Conservation (phyloP, 1,140 invertebrate species). For the Drosophila subobscura region DNA sequence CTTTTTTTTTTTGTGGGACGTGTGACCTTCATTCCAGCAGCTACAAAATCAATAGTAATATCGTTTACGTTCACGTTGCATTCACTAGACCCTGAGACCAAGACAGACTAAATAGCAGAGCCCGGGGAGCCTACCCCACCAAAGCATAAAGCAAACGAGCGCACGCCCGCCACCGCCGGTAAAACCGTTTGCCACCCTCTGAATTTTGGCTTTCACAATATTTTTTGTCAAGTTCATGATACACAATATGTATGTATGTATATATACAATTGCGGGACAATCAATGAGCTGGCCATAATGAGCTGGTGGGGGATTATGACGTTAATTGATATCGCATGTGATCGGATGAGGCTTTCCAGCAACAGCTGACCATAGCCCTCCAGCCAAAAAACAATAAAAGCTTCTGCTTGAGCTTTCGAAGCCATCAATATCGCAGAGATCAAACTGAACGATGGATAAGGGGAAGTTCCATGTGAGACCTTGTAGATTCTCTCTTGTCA, state of each 20-base stretch:
- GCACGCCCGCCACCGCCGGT: too few relatives aligned
- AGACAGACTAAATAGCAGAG: conserved; percentile 2
- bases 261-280: conserved; percentile 11
- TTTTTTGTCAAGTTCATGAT: conserved; percentile 24
- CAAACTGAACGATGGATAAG: background rate
- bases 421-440: background rate
- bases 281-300: conserved; percentile 15
- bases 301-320: conserved; percentile 20
- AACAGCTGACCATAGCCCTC: conserved; percentile 22
- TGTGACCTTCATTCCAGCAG: conserved; percentile 71
- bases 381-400: conserved; percentile 13
- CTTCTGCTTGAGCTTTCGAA: conserved; percentile 18
- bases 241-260: conserved; percentile 10
- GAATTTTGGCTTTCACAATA: conserved; percentile 32
- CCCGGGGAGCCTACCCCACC: background rate
- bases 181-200: background rate
- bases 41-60: conserved; percentile 80
- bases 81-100: conserved; percentile 17
- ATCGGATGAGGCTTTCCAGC: conserved; percentile 10
- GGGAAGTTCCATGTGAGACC: background rate
- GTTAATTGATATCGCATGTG: conserved; percentile 26
- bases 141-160: conserved; percentile 3
- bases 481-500: background rate
- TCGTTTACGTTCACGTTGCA: conserved; percentile 49
- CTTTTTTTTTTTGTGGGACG: conserved; percentile 48